Base-by-base conservation (phyloP, 2,888 invertebrate genomes). In the Drosophila vallismaia region DNA sequence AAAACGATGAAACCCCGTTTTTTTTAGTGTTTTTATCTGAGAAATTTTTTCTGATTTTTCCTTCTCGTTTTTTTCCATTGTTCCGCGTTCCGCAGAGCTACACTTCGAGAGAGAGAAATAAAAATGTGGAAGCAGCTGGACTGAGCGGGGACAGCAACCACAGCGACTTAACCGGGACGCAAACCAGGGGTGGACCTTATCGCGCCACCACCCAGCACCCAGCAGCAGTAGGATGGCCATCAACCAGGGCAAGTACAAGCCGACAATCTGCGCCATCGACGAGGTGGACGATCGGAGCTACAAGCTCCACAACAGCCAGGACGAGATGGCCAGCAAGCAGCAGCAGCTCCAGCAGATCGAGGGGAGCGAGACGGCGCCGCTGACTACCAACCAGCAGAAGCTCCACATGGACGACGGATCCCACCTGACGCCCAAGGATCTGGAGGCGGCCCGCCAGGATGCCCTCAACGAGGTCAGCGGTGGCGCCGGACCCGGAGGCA, bases 321-420 rank as follows among this genome's bases (percentile, higher is more conserved):
- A 88, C 24, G 83, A 88, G 54, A 54, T 70, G 38, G 36, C 60
- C 8, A 60, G 50, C 49, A 70, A 70, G 52, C 67, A 69, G 19
- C 40, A 67, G 68, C 59, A 69, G 19, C 42, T 51, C 26, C 57
- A 68, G 40, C 90, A 90, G 78, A 85, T 90, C 48, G 90, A 91
- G 75, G 90, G 90, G 44, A 91, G 91, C 36, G 91, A 91, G 70
- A 91, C 90, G 40, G 87, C 90, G 8, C 91, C 91, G 4, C 68
- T 91, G 57, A 91, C 91, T 19, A 89, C 84, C 57, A 89, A 90
- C 66, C 90, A 90, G 71, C 84, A 90, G 56, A 91, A 89, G 75
- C 63, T 88, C 14, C 88, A 89, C 38, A 87, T 89, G 50, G 91
- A 91, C 52, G 76, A 86, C 51, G 86, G 60, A 5, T 48, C 79